Evolutionary conservation across 2,888 invertebrate genomes (phyloP).

Genomic region (Coelinius sp.): DNA sequence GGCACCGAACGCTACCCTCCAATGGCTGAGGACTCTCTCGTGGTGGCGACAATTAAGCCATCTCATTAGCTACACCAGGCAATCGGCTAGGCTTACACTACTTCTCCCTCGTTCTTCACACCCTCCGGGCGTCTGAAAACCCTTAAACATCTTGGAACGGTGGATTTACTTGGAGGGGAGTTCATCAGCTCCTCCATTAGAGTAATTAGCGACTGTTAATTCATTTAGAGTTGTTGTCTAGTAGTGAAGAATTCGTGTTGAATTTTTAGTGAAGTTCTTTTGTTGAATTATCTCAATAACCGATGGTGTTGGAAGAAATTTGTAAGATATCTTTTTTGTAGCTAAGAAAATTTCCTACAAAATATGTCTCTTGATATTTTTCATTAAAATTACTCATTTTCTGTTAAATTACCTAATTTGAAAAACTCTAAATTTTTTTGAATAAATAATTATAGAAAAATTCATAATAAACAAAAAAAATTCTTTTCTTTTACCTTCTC

Average conservation of each 20-base stretch:
- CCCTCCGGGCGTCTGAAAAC: background rate
- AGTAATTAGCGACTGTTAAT: constrained; percentile 22
- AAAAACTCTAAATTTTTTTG: too few relatives aligned
- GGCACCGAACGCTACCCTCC: constrained; percentile 27
- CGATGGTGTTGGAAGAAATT: too few relatives aligned
- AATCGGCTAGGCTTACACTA: constrained; percentile 40
- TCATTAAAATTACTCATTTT: too few relatives aligned
- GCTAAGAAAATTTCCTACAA: too few relatives aligned
- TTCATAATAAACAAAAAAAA: too few relatives aligned
- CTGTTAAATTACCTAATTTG: too few relatives aligned
- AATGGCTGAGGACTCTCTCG: constrained; percentile 16
- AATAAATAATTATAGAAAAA: background rate
- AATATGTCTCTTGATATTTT: too few relatives aligned
- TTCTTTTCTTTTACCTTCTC: too few relatives aligned
- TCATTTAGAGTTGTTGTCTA: background rate
- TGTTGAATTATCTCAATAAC: too few relatives aligned
- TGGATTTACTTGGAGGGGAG: background rate
- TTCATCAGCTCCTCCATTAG: constrained; percentile 41
- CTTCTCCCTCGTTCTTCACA: background rate
- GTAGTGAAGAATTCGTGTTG: background rate
- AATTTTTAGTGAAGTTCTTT: too few relatives aligned
- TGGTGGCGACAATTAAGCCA: constrained; percentile 48
- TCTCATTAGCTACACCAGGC: constrained; percentile 48
- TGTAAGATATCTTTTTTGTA: too few relatives aligned
- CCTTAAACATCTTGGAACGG: background rate